These are phyloP conservation scores for Tenodera sinensis DNA, from an alignment of 2,888 invertebrate species.

Conservation along the genomic window DNA sequence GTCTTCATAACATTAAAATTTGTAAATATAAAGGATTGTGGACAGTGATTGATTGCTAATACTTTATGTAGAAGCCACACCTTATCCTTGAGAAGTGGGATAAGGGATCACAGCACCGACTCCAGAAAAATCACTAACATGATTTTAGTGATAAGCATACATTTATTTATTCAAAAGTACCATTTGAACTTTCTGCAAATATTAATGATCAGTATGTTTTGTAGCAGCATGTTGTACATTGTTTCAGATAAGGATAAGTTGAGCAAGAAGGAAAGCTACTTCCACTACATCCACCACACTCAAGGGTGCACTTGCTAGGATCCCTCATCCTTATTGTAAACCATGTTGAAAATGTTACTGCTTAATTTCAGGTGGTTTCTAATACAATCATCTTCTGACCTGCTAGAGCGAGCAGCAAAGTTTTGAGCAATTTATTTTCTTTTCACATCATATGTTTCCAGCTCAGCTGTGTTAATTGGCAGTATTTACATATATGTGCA, in stretches of 20 bases:
- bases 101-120: too few relatives aligned
- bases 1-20: too few relatives aligned
- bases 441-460: not conserved
- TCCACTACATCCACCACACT: not conserved
- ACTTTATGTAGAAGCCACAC: too few relatives aligned
- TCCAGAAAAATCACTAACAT: too few relatives aligned
- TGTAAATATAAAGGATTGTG: too few relatives aligned
- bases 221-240: not conserved
- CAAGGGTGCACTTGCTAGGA: not conserved
- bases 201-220: too few relatives aligned
- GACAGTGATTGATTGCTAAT: too few relatives aligned
- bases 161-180: too few relatives aligned
- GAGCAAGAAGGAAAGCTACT: not conserved
- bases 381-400: not conserved
- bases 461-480: not conserved
- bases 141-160: too few relatives aligned
- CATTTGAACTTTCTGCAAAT: too few relatives aligned
- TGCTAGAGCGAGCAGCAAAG: not conserved
- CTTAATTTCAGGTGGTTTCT: not conserved
- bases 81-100: too few relatives aligned
- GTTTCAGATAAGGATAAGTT: not conserved
- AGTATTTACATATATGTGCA: not conserved
- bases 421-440: not conserved
- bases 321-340: not conserved
- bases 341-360: not conserved